These are phyloP conservation scores for Tenthredo scrophulariae DNA, from an alignment of 2,888 invertebrate species.

Conservation along the genomic window DNA sequence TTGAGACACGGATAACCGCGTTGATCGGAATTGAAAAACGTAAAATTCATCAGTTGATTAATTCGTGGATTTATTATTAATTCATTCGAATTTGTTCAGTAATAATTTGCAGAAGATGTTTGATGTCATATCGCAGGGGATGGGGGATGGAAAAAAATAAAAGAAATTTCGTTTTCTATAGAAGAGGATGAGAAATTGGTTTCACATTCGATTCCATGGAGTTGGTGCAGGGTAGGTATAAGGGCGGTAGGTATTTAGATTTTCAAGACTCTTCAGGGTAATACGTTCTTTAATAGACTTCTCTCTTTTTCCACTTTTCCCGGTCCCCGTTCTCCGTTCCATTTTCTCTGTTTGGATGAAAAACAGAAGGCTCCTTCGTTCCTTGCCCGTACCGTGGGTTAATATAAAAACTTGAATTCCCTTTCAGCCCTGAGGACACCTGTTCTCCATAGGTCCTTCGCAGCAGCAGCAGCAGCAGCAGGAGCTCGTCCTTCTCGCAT, in stretches of 20 bases:
- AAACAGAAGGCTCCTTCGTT: background rate
- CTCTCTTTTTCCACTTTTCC: background rate
- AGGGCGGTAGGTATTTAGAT: background rate
- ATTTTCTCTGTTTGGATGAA: background rate
- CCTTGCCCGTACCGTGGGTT: background rate
- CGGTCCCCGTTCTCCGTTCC: background rate
- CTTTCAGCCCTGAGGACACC: background rate
- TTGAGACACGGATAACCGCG: no score
- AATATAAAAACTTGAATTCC: conserved; percentile 33
- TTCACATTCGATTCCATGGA: background rate
- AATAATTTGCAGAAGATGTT: background rate
- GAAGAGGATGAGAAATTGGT: background rate
- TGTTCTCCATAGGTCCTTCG: conserved; percentile 3
- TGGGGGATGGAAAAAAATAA: background rate
- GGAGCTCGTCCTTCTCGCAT: background rate
- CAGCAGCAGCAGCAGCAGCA: background rate
- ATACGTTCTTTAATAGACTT: conserved; percentile 23
- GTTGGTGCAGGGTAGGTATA: background rate
- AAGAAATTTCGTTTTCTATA: background rate
- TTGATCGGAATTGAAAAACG: no score
- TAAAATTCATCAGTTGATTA: no score
- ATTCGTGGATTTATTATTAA: no score
- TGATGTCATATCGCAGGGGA: background rate
- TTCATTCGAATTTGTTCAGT: no score
- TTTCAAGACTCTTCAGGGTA: conserved; percentile 42